Evolutionary conservation across 2,888 invertebrate genomes (phyloP).

Genomic region (Lagria hirta): DNA sequence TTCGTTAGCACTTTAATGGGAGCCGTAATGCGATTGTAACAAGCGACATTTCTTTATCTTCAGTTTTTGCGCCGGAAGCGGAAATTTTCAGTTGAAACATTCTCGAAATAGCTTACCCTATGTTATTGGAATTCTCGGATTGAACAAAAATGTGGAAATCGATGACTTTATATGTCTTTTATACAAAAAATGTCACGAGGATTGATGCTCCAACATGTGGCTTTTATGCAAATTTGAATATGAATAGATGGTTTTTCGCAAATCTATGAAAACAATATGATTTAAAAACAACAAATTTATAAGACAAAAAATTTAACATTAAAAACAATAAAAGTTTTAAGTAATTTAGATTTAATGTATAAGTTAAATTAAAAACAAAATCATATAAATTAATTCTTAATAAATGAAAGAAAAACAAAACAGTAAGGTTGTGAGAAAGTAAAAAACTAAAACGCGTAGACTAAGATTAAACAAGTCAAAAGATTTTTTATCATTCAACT

Average conservation of each 20-base stretch:
- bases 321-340: too few relatives aligned
- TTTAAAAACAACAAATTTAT: too few relatives aligned
- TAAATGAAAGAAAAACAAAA: too few relatives aligned
- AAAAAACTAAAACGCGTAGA: too few relatives aligned
- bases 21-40: slow-evolving; percentile 23
- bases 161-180: slow-evolving; percentile 6
- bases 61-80: slow-evolving; percentile 20
- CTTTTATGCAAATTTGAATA: slow-evolving; percentile 25
- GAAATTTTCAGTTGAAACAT: slow-evolving; percentile 9
- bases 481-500: too few relatives aligned
- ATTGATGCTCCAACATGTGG: slow-evolving; percentile 25
- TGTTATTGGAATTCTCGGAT: slow-evolving; percentile 15
- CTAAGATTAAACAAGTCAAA: too few relatives aligned
- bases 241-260: slow-evolving; percentile 26
- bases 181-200: slow-evolving; percentile 25
- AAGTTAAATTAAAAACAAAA: too few relatives aligned
- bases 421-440: too few relatives aligned
- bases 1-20: slow-evolving; percentile 25
- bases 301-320: too few relatives aligned
- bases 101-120: slow-evolving; percentile 7
- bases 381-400: too few relatives aligned
- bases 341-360: too few relatives aligned
- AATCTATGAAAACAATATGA: too few relatives aligned
- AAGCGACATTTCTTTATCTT: slow-evolving; percentile 21
- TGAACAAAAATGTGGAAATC: slow-evolving; percentile 6